Percentiles rank a stretch among this genome's conserved stretches.
Evolutionary conservation across 2,888 invertebrate species (phyloP).

Genomic region (Coleophora flavipennella): DNA sequence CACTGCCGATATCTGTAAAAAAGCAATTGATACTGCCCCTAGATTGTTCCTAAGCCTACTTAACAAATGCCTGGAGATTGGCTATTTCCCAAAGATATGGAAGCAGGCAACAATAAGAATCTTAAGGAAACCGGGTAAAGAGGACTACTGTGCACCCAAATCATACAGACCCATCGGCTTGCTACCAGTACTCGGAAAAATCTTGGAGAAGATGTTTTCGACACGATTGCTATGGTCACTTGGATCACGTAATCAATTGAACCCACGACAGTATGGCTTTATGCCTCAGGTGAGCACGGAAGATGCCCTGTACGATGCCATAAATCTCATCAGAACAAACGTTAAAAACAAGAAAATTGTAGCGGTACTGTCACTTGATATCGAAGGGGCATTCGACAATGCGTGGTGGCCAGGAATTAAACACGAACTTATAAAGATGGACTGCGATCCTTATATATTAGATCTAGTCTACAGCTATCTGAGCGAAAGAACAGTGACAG

Average conservation of each 20-base stretch:
- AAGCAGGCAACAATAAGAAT: constrained; percentile 8
- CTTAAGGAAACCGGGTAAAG: constrained; percentile 7
- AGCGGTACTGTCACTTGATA: constrained; percentile 10
- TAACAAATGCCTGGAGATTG: constrained; percentile 9
- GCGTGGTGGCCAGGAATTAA: constrained; percentile 14
- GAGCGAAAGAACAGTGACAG: constrained; percentile 1
- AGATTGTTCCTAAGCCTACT: background rate
- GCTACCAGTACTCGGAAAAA: constrained; percentile 11
- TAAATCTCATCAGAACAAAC: constrained; percentile 1
- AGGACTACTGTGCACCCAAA: constrained; percentile 6
- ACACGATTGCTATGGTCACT: constrained; percentile 8
- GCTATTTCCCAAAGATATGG: constrained; percentile 9
- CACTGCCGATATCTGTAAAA: constrained; percentile 8
- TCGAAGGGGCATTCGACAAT: constrained; percentile 15
- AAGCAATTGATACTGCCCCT: background rate
- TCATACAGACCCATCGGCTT: constrained; percentile 12
- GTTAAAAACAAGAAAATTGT: constrained; percentile 5
- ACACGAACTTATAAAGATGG: background rate
- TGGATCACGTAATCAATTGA: background rate
- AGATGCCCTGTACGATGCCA: constrained; percentile 9
- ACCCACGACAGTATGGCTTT: constrained; percentile 12
- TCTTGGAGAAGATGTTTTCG: constrained; percentile 9
- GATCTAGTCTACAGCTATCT: constrained; percentile 10
- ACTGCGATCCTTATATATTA: background rate
- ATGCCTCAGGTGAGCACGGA: constrained; percentile 12